Conservation (phyloP, 2,113 vertebrate species). For the Natator depressus region DNA sequence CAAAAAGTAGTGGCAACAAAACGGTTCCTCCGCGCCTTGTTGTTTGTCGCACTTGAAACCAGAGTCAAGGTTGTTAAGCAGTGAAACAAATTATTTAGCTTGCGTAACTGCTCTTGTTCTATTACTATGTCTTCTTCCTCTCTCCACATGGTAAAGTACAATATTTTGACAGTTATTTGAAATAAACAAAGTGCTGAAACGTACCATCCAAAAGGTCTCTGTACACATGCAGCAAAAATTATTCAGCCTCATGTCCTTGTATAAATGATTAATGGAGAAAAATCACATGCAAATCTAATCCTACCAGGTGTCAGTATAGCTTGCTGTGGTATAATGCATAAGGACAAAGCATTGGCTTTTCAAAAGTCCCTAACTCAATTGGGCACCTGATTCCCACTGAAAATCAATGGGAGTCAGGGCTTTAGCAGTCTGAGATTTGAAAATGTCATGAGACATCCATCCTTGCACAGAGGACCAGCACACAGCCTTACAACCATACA, state of each 20-base stretch:
- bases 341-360: conserved; percentile 11
- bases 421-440: background rate
- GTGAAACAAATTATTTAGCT: background rate
- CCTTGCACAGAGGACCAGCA: background rate
- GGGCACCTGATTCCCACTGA: background rate
- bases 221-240: background rate
- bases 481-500: background rate
- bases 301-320: background rate
- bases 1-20: conserved; percentile 20
- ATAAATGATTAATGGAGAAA: conserved; percentile 10
- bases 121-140: background rate
- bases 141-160: background rate
- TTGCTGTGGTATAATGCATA: background rate
- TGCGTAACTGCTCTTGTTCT: background rate
- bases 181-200: background rate
- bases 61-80: background rate
- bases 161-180: background rate
- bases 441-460: background rate
- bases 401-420: background rate
- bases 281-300: conserved; percentile 38
- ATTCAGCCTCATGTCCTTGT: conserved; percentile 18
- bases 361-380: background rate
- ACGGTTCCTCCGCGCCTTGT: background rate
- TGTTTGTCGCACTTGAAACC: background rate
- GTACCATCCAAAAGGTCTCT: background rate